Evolutionary conservation across 2,888 invertebrate genomes (phyloP).

Genomic region (Pegoplata infirma): DNA sequence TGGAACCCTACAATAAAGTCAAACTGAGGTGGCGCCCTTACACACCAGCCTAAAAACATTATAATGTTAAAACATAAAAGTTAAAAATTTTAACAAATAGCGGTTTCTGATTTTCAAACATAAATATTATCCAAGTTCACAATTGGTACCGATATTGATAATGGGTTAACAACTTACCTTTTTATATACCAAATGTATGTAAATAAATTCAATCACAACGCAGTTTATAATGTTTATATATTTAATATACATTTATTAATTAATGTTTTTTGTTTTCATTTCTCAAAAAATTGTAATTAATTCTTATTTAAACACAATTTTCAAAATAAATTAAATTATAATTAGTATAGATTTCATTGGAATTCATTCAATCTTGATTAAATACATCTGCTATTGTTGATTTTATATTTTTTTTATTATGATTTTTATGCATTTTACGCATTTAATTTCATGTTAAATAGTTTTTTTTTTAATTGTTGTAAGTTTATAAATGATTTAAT

Average conservation of each 20-base stretch:
- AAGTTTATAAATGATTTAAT: constrained; percentile 20
- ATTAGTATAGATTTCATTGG: neutral
- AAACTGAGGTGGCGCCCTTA: too few relatives aligned
- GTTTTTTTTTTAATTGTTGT: neutral
- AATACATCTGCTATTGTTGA: neutral
- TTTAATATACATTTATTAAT: constrained; percentile 53
- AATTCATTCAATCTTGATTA: neutral
- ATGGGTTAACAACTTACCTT: too few relatives aligned
- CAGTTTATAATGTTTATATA: constrained; percentile 33
- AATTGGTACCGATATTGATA: too few relatives aligned
- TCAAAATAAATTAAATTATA: constrained; percentile 25
- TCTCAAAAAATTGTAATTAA: constrained; percentile 32
- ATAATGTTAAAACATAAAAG: too few relatives aligned
- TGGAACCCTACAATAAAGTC: too few relatives aligned
- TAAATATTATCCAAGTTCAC: too few relatives aligned
- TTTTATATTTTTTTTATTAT: constrained; percentile 1
- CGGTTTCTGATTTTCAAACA: too few relatives aligned
- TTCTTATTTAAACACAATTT: constrained; percentile 33
- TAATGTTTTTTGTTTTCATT: constrained; percentile 2
- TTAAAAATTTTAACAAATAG: too few relatives aligned
- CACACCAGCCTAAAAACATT: too few relatives aligned
- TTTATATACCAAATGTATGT: too few relatives aligned
- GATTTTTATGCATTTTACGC: neutral
- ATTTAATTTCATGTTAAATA: neutral
- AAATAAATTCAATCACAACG: too few relatives aligned